These are phyloP conservation scores for Ischnura elegans DNA, from an alignment of 2,888 invertebrate species.

Conservation along the genomic window DNA sequence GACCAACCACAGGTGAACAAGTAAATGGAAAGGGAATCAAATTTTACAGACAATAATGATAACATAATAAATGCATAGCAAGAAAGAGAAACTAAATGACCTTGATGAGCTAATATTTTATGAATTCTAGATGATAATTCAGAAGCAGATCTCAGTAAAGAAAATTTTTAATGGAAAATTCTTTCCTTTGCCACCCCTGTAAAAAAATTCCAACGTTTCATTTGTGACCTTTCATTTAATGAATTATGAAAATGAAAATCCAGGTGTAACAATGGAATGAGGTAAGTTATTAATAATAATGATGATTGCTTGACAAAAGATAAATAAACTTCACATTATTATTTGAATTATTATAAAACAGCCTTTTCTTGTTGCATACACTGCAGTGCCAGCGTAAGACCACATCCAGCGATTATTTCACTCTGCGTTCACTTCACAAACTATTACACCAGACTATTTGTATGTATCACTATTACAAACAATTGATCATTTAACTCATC, in stretches of 20 bases:
- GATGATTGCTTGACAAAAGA: no score
- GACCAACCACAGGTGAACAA: background rate
- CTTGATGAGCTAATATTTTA: background rate
- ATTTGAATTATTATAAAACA: background rate
- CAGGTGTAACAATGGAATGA: no score
- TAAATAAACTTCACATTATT: no score
- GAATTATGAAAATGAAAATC: no score
- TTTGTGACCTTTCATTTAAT: no score
- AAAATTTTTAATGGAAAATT: no score
- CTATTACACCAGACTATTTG: background rate
- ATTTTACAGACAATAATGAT: background rate
- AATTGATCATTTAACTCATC: background rate
- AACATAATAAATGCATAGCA: background rate
- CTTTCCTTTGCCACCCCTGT: no score
- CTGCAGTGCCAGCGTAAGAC: background rate
- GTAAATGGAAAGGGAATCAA: background rate
- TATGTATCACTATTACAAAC: no score
- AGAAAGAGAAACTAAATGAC: background rate
- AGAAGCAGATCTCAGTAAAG: no score
- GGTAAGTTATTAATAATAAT: no score
- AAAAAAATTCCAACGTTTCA: no score
- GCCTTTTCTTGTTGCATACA: background rate
- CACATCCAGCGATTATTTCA: background rate
- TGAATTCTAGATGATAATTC: no score
- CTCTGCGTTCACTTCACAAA: background rate